A percentile compares a stretch with the other conserved stretches of the same genome.
Conservation (phyloP, 1,140 invertebrate genomes). For the Leptinotarsa undecemlineata region DNA sequence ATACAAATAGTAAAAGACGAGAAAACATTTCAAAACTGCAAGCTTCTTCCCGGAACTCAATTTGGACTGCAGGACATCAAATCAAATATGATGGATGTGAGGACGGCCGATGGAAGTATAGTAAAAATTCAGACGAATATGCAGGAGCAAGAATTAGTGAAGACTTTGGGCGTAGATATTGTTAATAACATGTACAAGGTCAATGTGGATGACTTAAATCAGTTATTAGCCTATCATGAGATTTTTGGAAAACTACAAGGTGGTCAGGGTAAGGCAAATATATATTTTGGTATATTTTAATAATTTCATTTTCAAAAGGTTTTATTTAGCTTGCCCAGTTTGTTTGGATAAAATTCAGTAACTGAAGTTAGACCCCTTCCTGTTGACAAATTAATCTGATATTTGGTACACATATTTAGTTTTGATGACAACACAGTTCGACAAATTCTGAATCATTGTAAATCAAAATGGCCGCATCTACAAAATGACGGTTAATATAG, state of each 20-base stretch:
- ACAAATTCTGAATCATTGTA: too few relatives aligned
- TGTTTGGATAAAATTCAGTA: too few relatives aligned
- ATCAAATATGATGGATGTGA: conserved; percentile 67
- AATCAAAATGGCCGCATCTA: too few relatives aligned
- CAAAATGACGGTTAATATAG: too few relatives aligned
- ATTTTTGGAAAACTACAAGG: conserved; percentile 81
- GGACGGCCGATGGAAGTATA: conserved; percentile 70
- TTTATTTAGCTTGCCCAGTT: too few relatives aligned
- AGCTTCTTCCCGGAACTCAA: conserved; percentile 46
- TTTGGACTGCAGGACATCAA: conserved; percentile 55
- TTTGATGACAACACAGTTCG: too few relatives aligned
- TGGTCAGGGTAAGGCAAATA: conserved; percentile 56
- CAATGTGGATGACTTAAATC: conserved; percentile 81
- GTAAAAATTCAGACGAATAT: conserved; percentile 72
- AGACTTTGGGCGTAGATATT: conserved; percentile 69
- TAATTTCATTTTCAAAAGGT: too few relatives aligned
- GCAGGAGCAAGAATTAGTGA: conserved; percentile 67
- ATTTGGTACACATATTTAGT: too few relatives aligned
- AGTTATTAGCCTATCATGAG: conserved; percentile 81
- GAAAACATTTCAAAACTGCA: conserved; percentile 52
- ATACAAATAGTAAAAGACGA: conserved; percentile 54
- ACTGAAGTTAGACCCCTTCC: too few relatives aligned
- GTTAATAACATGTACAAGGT: conserved; percentile 79
- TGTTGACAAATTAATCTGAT: too few relatives aligned
- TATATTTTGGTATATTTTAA: too few relatives aligned